Evolutionary conservation across 2,888 invertebrate genomes (phyloP).

Genomic region (Protonemura montana): DNA sequence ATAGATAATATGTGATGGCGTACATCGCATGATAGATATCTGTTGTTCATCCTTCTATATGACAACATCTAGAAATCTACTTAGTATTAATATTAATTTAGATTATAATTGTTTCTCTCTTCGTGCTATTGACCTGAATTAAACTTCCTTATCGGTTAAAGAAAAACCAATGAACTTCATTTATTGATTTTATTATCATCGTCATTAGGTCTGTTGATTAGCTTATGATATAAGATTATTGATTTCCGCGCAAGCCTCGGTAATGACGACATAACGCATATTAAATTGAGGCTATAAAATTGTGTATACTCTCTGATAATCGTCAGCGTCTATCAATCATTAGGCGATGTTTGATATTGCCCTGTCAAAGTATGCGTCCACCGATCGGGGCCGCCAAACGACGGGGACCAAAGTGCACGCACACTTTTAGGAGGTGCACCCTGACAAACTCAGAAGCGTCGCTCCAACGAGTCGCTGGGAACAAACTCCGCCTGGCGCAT

Average conservation of each 20-base stretch:
- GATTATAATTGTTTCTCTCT: neutral
- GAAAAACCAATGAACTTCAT: constrained; percentile 19
- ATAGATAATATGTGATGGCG: neutral
- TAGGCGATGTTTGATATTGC: too few species aligned
- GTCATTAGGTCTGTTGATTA: neutral
- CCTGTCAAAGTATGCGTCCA: too few species aligned
- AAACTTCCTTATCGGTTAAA: constrained; percentile 24
- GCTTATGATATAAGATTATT: constrained; percentile 4
- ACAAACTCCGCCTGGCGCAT: constrained; percentile 28
- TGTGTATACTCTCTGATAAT: neutral
- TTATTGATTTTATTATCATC: constrained; percentile 4
- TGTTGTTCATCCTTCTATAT: neutral
- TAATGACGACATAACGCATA: neutral
- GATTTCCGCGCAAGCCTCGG: neutral
- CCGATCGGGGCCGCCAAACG: too few species aligned
- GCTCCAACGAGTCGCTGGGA: neutral
- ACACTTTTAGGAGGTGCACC: neutral
- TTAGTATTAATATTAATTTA: neutral
- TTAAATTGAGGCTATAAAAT: constrained; percentile 3
- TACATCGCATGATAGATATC: neutral
- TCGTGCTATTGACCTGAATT: constrained; percentile 22
- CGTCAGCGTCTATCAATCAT: neutral
- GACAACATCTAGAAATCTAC: neutral
- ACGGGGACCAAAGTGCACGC: too few species aligned
- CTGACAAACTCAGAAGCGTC: neutral